Evolutionary conservation across 2,113 vertebrate species (phyloP).

Genomic region (cat (Felis catus)): F.catus_Fca126_mat1.0 CM031416.1:109906001-109906500

Average conservation of each 20-base stretch:
- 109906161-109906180: not conserved
- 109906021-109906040: not conserved
- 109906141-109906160: not conserved
- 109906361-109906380: no score
- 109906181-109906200: not conserved
- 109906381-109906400: no score
- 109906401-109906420: no score
- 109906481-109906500: no score
- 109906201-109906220: not conserved
- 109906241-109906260: not conserved
- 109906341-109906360: no score
- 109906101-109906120: not conserved
- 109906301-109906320: not conserved
- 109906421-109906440: no score
- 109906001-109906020: not conserved
- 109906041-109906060: not conserved
- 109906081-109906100: not conserved
- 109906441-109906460: no score
- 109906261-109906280: not conserved
- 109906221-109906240: not conserved
- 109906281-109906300: not conserved
- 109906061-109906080: not conserved
- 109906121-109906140: not conserved
- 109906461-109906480: no score
- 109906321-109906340: no score